Conservation (phyloP, 2,888 invertebrate species). For the Slavum lentiscoides region DNA sequence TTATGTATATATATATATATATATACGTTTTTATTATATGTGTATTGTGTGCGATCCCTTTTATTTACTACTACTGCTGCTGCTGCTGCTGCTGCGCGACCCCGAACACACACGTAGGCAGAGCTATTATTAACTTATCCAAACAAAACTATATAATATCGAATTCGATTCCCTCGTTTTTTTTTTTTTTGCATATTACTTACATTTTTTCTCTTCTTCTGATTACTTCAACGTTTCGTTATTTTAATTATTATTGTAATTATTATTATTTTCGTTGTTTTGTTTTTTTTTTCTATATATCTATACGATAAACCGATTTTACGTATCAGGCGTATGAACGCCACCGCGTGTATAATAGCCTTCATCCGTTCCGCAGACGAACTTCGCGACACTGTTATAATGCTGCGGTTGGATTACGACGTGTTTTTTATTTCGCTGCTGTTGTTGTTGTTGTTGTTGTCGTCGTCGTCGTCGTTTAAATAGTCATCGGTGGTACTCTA, state of each 20-base stretch:
- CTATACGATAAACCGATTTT: background rate
- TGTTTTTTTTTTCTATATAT: background rate
- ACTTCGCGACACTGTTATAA: background rate
- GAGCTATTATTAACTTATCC: constrained; percentile 1
- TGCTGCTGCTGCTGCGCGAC: constrained; percentile 2
- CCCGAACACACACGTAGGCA: background rate
- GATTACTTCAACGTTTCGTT: background rate
- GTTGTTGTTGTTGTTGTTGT: background rate
- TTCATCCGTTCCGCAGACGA: constrained; percentile 10
- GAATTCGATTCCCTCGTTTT: background rate
- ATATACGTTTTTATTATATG: background rate
- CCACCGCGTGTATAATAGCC: background rate
- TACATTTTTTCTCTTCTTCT: background rate
- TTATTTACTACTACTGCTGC: constrained; percentile 27
- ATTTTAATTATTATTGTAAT: background rate
- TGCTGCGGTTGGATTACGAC: constrained; percentile 4
- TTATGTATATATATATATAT: background rate
- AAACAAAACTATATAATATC: constrained; percentile 15
- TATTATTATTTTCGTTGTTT: background rate
- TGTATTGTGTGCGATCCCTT: constrained; percentile 25
- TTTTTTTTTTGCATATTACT: background rate
- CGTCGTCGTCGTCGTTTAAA: background rate
- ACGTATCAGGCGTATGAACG: background rate
- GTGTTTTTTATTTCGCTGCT: constrained; percentile 1
- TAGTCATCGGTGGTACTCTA: background rate